Evolutionary conservation across 1,140 invertebrate genomes (phyloP).

Genomic region (Carcinoscorpius rotundicauda): DNA sequence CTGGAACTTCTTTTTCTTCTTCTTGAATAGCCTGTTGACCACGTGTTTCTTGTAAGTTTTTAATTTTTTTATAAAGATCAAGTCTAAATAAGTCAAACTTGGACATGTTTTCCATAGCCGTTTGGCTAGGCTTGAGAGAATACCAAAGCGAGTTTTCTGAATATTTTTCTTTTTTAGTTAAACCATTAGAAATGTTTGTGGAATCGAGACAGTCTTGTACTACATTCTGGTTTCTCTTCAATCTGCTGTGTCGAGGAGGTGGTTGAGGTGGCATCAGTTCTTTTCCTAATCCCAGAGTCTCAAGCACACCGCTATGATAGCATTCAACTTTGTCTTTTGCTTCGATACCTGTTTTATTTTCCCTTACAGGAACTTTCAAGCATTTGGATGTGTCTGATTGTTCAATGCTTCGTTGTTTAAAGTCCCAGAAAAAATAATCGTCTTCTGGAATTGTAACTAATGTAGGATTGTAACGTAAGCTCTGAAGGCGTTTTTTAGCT

Average conservation of each 20-base stretch:
- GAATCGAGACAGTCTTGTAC: background rate
- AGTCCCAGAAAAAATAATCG: slow-evolving; percentile 31
- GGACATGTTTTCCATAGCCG: slow-evolving; percentile 9
- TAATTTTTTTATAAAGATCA: slow-evolving; percentile 18
- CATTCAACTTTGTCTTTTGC: slow-evolving; percentile 10
- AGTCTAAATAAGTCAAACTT: slow-evolving; percentile 18
- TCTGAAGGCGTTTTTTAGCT: slow-evolving; percentile 70
- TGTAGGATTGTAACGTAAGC: slow-evolving; percentile 63
- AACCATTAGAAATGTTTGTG: background rate
- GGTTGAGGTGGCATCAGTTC: slow-evolving; percentile 13
- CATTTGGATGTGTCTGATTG: background rate
- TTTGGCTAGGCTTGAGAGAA: background rate
- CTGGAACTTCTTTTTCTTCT: background rate
- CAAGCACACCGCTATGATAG: slow-evolving; percentile 11
- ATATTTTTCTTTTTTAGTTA: background rate
- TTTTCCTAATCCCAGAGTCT: slow-evolving; percentile 12
- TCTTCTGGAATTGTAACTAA: slow-evolving; percentile 70
- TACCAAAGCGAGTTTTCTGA: background rate
- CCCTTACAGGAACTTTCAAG: background rate
- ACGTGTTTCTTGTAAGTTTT: slow-evolving; percentile 2
- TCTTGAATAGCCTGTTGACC: background rate
- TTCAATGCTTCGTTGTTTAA: slow-evolving; percentile 14
- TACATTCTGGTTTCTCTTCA: slow-evolving; percentile 3
- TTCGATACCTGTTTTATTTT: background rate
- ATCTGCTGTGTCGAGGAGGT: slow-evolving; percentile 9